Evolutionary conservation across 37 sponge, comb jelly and placozoan genomes (phyloP), one percentile per base, ranked within the genome.

Genomic region (Cladorhizidae sp.): DNA sequence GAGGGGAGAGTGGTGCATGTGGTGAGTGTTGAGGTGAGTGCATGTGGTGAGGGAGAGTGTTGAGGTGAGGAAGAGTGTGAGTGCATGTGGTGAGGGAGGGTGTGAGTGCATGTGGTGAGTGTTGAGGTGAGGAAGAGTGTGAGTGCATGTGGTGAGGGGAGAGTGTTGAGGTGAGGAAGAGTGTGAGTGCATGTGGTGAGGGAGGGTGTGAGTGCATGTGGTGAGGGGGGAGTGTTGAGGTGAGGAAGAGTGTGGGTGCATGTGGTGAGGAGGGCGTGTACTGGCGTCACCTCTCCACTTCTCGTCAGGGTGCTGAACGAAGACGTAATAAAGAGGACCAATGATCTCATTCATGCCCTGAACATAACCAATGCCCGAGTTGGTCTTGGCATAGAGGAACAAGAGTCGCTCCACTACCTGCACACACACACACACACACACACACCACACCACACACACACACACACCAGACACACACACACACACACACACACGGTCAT

Each of bases 301-400:
- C n/a, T 82, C 63, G 40, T 94, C 89, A 29, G 94, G 86, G 45
- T 98, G 92, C 39, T 86, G 73, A 3, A 89, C 96, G 83, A 98
- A 95, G 25, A 95, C 88, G 49, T 93, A 95, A 73, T 98, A 98
- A 18, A 98, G 70, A 12, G 99, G 99, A 42, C 99, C 99, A 33
- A 91, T 69, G 17, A 98, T 84, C 59, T 98, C 99, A 81, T 98
- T 98, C 99, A 98, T 98, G 17, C 99, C 99, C 92, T 97, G 70
- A 49, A 96, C 95, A 57, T 96, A 96, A 49, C 84, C 71, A 12
- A 97, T 85, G 31, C 99, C 99, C 32, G 86, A 91, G 83, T 95
- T 93, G 50, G 91, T 82, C 81, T 93, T 95, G n/a, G 96, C 92
- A 57, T 95, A 89, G 17, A 98, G 81, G 77, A 95, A 95, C 23